Conservation (phyloP, 2,797 vertebrate genomes). For the Ptychobarbus kaznakovi region DNA sequence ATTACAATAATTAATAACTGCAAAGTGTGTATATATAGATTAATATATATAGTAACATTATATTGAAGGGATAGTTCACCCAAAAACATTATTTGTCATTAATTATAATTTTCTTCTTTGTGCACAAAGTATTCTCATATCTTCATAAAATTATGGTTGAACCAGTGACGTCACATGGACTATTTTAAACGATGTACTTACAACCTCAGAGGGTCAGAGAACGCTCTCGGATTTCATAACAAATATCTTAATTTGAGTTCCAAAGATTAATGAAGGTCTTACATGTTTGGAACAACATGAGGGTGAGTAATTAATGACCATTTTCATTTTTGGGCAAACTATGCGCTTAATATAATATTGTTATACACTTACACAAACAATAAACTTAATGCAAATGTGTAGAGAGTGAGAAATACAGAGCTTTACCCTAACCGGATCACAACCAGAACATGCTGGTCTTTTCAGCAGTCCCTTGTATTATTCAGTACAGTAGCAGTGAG, state of each 20-base stretch:
- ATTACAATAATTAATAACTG: neutral
- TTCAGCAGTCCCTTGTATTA: slow-evolving; percentile 11
- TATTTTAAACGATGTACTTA: neutral
- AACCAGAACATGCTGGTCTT: slow-evolving; percentile 18
- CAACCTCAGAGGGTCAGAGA: neutral
- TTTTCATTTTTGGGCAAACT: neutral
- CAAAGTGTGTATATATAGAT: neutral
- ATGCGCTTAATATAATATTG: neutral
- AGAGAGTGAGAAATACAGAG: neutral
- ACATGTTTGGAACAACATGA: neutral
- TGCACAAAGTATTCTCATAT: too few species aligned
- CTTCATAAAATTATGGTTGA: too few species aligned
- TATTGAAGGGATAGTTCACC: neutral
- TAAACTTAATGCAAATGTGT: neutral
- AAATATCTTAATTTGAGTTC: neutral
- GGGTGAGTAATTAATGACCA: neutral
- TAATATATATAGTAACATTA: neutral
- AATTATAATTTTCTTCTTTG: too few species aligned
- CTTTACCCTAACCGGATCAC: neutral
- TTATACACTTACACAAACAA: neutral
- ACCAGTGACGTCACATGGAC: neutral
- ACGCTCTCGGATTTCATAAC: neutral
- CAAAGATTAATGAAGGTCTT: neutral
- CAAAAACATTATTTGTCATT: too few species aligned
- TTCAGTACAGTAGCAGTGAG: slow-evolving; percentile 18